Conservation (phyloP, 2,113 vertebrate genomes). For the Misgurnus mizolepis region DNA sequence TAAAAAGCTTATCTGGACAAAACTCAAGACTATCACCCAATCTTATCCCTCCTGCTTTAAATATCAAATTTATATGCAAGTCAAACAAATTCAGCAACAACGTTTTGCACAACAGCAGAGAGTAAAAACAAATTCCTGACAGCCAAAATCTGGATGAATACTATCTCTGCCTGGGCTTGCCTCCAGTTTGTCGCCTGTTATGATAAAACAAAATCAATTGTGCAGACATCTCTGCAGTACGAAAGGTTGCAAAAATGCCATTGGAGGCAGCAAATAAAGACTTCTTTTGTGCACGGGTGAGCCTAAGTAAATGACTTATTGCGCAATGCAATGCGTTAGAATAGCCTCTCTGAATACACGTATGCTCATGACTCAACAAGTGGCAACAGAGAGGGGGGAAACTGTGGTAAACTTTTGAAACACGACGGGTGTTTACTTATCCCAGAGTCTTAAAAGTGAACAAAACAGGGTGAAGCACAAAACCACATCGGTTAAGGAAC, state of each 20-base stretch:
- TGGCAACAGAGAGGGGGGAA: not conserved
- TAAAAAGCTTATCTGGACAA: not conserved
- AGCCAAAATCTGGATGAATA: slow-evolving; percentile 33
- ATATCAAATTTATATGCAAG: not conserved
- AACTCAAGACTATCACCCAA: not conserved
- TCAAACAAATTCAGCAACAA: not conserved
- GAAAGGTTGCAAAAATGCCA: slow-evolving; percentile 9
- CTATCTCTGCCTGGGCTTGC: slow-evolving; percentile 43
- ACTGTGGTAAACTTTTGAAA: not conserved
- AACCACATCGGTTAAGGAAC: not conserved
- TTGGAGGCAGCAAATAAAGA: slow-evolving; percentile 7
- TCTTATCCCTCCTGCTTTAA: not conserved
- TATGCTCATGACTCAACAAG: slow-evolving; percentile 40
- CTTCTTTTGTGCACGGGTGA: slow-evolving; percentile 33
- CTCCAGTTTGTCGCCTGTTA: slow-evolving; percentile 47
- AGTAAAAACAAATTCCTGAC: slow-evolving; percentile 35
- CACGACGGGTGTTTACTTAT: not conserved
- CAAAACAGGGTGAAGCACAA: not conserved
- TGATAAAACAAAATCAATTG: slow-evolving; percentile 48
- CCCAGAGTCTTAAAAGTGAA: not conserved
- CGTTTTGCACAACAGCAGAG: not conserved
- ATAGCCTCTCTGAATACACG: slow-evolving; percentile 13
- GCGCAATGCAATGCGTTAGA: slow-evolving; percentile 24
- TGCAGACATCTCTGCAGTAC: slow-evolving; percentile 15
- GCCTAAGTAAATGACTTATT: slow-evolving; percentile 37